Percentiles rank a stretch among this genome's conserved stretches.
Conservation (phyloP, 2,888 invertebrate species). For the Spisula subtruncata region DNA sequence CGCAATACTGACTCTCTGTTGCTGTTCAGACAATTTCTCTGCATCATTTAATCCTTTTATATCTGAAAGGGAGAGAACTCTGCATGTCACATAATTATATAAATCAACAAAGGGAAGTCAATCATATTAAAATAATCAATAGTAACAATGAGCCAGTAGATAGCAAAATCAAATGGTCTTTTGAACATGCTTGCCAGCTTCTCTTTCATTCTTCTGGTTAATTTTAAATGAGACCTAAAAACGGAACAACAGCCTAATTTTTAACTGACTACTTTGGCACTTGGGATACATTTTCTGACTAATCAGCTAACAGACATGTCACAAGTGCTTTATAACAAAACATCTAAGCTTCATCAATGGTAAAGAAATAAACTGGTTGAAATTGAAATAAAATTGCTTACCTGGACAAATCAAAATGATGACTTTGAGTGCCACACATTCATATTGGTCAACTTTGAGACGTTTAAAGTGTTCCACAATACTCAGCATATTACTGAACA, state of each 20-base stretch:
- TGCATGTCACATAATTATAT: not conserved
- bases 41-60: constrained; percentile 97
- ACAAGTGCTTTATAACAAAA: too few relatives aligned
- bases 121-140: not conserved
- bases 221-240: too few relatives aligned
- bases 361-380: too few relatives aligned
- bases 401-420: constrained; percentile 97
- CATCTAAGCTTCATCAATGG: too few relatives aligned
- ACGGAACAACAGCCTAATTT: too few relatives aligned
- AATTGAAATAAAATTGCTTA: constrained; percentile 86
- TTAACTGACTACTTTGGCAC: too few relatives aligned
- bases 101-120: not conserved
- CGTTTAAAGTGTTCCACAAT: constrained; percentile 97
- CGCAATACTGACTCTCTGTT: constrained; percentile 97
- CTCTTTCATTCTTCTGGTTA: too few relatives aligned
- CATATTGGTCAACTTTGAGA: constrained; percentile 96
- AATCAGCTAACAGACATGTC: too few relatives aligned
- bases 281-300: too few relatives aligned
- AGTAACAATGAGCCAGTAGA: too few relatives aligned
- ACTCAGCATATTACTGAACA: constrained; percentile 97
- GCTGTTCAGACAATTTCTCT: constrained; percentile 97
- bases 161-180: too few relatives aligned
- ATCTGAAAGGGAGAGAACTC: constrained; percentile 89
- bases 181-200: too few relatives aligned
- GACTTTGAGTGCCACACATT: constrained; percentile 98